phyloP scores from a whole-genome alignment of 2,888 invertebrate species.

The Brenthis ino region DNA sequence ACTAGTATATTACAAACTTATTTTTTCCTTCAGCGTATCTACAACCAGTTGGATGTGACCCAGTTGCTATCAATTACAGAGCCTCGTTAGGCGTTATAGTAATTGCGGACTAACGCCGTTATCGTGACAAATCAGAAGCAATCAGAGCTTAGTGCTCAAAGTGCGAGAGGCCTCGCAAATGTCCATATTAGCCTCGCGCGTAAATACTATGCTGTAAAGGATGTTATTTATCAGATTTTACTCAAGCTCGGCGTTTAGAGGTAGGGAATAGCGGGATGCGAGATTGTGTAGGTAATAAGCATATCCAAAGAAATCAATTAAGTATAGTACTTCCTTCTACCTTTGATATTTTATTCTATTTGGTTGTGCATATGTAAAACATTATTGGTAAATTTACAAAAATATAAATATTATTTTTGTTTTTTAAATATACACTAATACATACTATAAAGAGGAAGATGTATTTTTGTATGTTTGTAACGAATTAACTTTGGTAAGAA shows the following conservation, averaged over 20 bases:
- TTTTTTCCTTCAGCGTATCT: conserved; percentile 4
- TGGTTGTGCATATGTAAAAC: too few relatives aligned
- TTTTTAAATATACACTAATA: too few relatives aligned
- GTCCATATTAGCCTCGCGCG: conserved; percentile 45
- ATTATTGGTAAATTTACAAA: too few relatives aligned
- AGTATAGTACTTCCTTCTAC: too few relatives aligned
- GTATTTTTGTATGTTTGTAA: too few relatives aligned
- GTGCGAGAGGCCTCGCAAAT: conserved; percentile 45
- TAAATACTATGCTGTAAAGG: conserved; percentile 46
- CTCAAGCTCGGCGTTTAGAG: conserved; percentile 10
- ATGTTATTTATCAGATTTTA: conserved; percentile 43
- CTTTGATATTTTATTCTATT: too few relatives aligned
- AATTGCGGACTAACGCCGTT: conserved; percentile 40
- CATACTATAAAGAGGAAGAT: too few relatives aligned
- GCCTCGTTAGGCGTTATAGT: conserved; percentile 26
- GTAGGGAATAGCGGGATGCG: conserved; percentile 4
- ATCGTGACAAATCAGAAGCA: conserved; percentile 48
- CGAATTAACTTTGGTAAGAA: too few relatives aligned
- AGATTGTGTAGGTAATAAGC: too few relatives aligned
- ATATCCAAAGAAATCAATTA: too few relatives aligned
- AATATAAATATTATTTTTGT: too few relatives aligned
- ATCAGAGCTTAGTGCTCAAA: conserved; percentile 37
- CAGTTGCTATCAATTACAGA: conserved; percentile 25
- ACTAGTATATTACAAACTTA: neutral
- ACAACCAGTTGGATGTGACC: conserved; percentile 25